These are phyloP conservation scores for Catocala nupta DNA, from an alignment of 2,888 invertebrate species.

Conservation along the genomic window DNA sequence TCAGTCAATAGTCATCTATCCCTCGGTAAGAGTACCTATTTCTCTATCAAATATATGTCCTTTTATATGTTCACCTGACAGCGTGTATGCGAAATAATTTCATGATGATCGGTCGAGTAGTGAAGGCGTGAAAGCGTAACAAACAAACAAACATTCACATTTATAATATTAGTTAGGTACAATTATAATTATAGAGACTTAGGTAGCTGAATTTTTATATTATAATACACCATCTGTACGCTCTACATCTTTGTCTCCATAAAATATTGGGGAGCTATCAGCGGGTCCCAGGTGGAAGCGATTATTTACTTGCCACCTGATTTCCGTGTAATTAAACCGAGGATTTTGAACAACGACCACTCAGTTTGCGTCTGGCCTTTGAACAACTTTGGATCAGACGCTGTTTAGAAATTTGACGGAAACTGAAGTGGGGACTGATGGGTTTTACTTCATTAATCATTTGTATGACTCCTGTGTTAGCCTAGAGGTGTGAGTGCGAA, in stretches of 20 bases:
- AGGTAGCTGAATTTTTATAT: no score
- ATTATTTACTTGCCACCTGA: slow-evolving; percentile 65
- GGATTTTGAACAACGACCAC: slow-evolving; percentile 53
- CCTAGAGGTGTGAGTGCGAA: no score
- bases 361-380: slow-evolving; percentile 42
- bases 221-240: neutral
- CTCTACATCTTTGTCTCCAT: slow-evolving; percentile 40
- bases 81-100: no score
- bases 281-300: slow-evolving; percentile 57
- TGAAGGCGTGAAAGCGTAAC: no score
- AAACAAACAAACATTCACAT: no score
- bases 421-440: slow-evolving; percentile 8
- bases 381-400: slow-evolving; percentile 45
- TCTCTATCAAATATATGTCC: no score
- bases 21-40: no score
- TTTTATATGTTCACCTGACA: no score
- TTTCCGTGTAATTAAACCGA: slow-evolving; percentile 72
- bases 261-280: slow-evolving; percentile 65
- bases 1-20: no score
- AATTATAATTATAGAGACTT: no score
- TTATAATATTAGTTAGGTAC: no score
- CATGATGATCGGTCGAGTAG: no score
- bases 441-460: slow-evolving; percentile 5
- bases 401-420: slow-evolving; percentile 28
- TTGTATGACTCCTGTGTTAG: neutral